These are phyloP conservation scores for Montipora capricornis DNA, from an alignment of 64 coral and sea anemone species.

Conservation along the genomic window DNA sequence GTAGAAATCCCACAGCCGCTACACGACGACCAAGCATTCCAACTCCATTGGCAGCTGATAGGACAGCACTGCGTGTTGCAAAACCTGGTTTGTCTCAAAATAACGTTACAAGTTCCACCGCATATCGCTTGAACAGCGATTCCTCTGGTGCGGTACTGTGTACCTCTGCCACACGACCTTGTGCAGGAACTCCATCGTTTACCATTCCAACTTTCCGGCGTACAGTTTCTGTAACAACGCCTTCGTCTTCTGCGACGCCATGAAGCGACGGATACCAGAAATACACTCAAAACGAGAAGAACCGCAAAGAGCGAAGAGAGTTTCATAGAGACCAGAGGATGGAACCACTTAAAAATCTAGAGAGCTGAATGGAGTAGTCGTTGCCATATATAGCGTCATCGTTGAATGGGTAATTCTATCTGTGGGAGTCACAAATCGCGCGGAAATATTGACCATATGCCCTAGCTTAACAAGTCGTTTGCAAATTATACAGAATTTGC, in stretches of 20 bases:
- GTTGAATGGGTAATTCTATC: neutral
- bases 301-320: neutral
- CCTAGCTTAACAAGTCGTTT: neutral
- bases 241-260: conserved; percentile 38
- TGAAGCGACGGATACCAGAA: neutral
- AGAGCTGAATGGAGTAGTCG: neutral
- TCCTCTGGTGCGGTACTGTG: conserved; percentile 19
- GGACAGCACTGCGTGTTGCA: conserved; percentile 55
- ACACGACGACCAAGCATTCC: conserved; percentile 65
- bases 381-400: neutral
- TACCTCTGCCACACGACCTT: conserved; percentile 16
- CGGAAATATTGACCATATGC: neutral
- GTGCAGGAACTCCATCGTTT: conserved; percentile 30
- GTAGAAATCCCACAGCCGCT: conserved; percentile 28
- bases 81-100: neutral
- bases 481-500: neutral
- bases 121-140: conserved; percentile 6
- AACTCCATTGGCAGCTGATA: conserved; percentile 55
- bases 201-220: conserved; percentile 27
- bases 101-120: conserved; percentile 32
- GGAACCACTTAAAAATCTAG: neutral
- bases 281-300: neutral
- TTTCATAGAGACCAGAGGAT: neutral
- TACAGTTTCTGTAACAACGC: conserved; percentile 39
- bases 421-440: neutral